phyloP scores from a whole-genome alignment of 2,888 invertebrate species.

The Cabera pusaria region DNA sequence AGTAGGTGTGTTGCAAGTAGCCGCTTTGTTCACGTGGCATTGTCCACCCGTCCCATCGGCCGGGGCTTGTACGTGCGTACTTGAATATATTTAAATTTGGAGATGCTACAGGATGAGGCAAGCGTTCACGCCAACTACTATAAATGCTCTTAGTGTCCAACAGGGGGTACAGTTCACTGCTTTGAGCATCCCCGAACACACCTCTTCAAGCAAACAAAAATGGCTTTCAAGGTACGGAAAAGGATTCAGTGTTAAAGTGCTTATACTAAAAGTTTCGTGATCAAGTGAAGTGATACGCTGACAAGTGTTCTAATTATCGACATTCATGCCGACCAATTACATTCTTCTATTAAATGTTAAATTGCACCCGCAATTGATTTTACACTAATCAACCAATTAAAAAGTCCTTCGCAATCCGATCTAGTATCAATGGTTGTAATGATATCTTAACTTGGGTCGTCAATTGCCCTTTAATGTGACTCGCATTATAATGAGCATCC shows the following conservation, averaged over 20 bases:
- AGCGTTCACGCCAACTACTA: constrained; percentile 60
- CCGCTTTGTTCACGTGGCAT: constrained; percentile 74
- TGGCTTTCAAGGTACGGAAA: constrained; percentile 76
- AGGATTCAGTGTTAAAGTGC: constrained; percentile 39
- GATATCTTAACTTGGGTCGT: constrained; percentile 9
- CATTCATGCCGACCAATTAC: background rate
- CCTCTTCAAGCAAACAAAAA: constrained; percentile 53
- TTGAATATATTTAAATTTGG: constrained; percentile 83
- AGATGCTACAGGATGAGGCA: constrained; percentile 80
- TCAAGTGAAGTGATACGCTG: constrained; percentile 18
- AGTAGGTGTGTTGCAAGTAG: constrained; percentile 69
- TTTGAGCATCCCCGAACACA: constrained; percentile 68
- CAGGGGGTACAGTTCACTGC: constrained; percentile 70
- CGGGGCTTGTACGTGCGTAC: constrained; percentile 77
- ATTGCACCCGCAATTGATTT: constrained; percentile 6
- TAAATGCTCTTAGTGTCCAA: constrained; percentile 66
- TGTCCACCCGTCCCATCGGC: constrained; percentile 71
- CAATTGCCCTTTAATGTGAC: constrained; percentile 11
- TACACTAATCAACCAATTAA: background rate
- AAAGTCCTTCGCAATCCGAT: background rate
- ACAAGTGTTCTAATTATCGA: background rate
- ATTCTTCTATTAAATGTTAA: background rate
- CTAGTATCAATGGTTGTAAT: constrained; percentile 3
- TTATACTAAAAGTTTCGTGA: constrained; percentile 17
- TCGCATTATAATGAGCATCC: constrained; percentile 10